phyloP scores from a whole-genome alignment of 1,140 invertebrate genomes.

The Parapsyche elsis region DNA sequence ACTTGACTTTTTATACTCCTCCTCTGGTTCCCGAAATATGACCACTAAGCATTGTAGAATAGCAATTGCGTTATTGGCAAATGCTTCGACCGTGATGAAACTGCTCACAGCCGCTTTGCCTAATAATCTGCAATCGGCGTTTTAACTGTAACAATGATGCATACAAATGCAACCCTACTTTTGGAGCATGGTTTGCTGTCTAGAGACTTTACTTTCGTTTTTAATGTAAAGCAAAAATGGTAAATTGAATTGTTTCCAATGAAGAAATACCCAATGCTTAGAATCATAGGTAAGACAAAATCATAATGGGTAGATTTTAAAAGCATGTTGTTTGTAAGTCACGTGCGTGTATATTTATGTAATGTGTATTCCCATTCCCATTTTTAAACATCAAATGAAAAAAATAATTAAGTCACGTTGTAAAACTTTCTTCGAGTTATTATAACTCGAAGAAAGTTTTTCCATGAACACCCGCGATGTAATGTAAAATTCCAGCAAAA shows the following conservation, averaged over 20 bases:
- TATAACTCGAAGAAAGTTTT: neutral
- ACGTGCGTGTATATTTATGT: too few species aligned
- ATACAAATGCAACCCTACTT: conserved; percentile 39
- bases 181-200: neutral
- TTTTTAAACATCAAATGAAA: too few species aligned
- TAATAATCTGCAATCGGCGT: conserved; percentile 11
- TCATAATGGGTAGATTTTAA: too few species aligned
- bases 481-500: neutral
- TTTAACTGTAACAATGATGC: conserved; percentile 6
- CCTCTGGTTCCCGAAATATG: conserved; percentile 14
- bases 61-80: conserved; percentile 4
- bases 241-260: too few species aligned
- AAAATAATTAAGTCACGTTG: neutral
- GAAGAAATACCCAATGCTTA: too few species aligned
- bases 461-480: neutral
- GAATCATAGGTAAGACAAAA: too few species aligned
- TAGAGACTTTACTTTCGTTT: too few species aligned
- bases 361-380: too few species aligned
- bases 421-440: neutral
- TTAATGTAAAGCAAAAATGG: too few species aligned
- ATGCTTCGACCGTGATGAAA: conserved; percentile 33
- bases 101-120: conserved; percentile 16
- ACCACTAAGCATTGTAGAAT: neutral
- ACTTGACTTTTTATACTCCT: conserved; percentile 1
- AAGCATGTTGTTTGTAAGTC: too few species aligned